Conservation (phyloP, 2,113 vertebrate genomes). For the Arizona elegans region DNA sequence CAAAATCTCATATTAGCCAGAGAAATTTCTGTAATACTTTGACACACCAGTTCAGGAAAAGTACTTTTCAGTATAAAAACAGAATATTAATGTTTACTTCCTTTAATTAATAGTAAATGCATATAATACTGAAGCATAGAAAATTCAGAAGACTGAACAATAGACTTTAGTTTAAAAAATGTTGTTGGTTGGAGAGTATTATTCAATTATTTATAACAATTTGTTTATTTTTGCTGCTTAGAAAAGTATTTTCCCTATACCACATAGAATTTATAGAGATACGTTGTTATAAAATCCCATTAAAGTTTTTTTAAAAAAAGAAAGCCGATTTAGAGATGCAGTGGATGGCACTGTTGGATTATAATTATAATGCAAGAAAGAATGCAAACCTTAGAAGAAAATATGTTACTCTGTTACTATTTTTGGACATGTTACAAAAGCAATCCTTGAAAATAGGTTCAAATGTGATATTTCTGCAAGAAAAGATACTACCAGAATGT, state of each 20-base stretch:
- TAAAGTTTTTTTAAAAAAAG: constrained; percentile 6
- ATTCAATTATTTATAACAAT: background rate
- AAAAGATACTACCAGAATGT: background rate
- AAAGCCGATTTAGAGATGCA: constrained; percentile 62
- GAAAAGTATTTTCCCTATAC: background rate
- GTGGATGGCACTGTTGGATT: constrained; percentile 71
- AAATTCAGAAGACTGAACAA: background rate
- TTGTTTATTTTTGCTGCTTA: background rate
- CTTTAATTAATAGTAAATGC: background rate
- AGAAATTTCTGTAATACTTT: background rate
- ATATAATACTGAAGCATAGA: background rate
- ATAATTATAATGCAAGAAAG: constrained; percentile 62
- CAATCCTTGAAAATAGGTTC: background rate
- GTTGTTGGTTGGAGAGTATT: background rate
- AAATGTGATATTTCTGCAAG: rapidly evolving
- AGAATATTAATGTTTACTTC: too few species aligned
- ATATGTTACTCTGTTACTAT: background rate
- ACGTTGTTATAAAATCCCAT: constrained; percentile 6
- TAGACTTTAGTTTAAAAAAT: background rate
- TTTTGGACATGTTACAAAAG: background rate
- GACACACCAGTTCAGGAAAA: background rate
- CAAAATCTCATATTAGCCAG: background rate
- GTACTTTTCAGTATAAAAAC: background rate
- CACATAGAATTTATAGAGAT: background rate
- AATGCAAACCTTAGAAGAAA: constrained; percentile 43